A percentile compares a stretch with the other conserved stretches of the same genome.
Conservation (phyloP, 2,113 vertebrate genomes). For the Nesoenas mayeri region DNA sequence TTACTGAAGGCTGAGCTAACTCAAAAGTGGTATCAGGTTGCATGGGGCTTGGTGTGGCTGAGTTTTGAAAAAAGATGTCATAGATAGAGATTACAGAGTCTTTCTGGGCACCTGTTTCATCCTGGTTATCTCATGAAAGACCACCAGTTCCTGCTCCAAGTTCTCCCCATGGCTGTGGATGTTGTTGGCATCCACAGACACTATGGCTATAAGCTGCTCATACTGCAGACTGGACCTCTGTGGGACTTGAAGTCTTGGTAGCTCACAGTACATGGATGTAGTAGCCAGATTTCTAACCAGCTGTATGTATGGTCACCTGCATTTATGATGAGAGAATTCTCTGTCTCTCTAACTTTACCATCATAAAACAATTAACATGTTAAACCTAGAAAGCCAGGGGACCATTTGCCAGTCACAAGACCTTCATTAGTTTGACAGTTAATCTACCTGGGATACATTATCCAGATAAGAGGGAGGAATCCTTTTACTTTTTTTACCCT, state of each 20-base stretch:
- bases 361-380: not conserved
- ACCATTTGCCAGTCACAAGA: not conserved
- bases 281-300: not conserved
- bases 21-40: not conserved
- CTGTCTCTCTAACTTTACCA: not conserved
- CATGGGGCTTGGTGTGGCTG: accelerated
- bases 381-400: not conserved
- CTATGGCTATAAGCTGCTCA: accelerated
- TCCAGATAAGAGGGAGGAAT: not conserved
- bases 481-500: not conserved
- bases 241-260: not conserved
- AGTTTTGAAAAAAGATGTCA: not conserved
- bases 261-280: not conserved
- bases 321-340: not conserved
- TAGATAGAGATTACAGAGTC: not conserved
- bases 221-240: not conserved
- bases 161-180: not conserved
- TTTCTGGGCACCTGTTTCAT: not conserved
- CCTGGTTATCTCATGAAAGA: not conserved
- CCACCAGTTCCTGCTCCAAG: not conserved
- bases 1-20: not conserved
- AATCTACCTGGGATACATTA: not conserved
- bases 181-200: not conserved
- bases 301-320: not conserved
- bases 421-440: not conserved